Base-by-base conservation (phyloP, 2,113 vertebrate genomes). In the Lepisosteus oculatus region DNA sequence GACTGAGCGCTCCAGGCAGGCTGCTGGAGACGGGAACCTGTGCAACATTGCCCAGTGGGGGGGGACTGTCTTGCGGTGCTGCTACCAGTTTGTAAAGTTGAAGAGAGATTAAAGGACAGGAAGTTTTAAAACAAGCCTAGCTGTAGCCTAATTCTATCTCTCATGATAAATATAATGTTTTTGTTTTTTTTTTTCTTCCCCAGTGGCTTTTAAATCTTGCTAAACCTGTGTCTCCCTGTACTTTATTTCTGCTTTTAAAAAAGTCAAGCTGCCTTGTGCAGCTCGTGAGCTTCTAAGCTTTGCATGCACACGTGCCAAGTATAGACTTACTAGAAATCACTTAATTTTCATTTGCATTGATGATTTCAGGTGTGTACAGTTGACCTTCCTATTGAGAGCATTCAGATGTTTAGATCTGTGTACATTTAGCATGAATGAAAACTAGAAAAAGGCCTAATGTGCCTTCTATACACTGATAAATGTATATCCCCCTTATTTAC, bases 251-350 rank as follows among this genome's bases (percentile, higher is more conserved):
- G 64, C 69, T 63, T 79, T 79, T 90, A 91, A 91, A 93, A 93
- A 87, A 80, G 84, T 85, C 74, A 87, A 75, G 69, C 85, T 87
- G 87, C 87, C 64, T 42, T 4, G 75, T 78, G 86, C 89, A 59
- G 87, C 91, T 84, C 79, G 73, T 15, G 71, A 78, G 76, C 86
- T 85, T 88, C 85, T 87, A 85, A 82, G 95, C 94, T 96, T 95
- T 97, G 96, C 95, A 98, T 98, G 96, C 91, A 11, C 87, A 89
- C 92, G 95, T 98, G 96, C 96, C 95, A 95, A 95, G 81, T 61
- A 79, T 87, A 75, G 79, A 65, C 67, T 73, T 70, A 68, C 63
- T 79, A 79, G 73, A 72, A 68, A 75, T 6, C 9, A 51, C 47
- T 51, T 74, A 42, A 17, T 69, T 78, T 72, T 76, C 77, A 65